Base-by-base conservation (phyloP, 2,113 vertebrate species). In the Dascyllus trimaculatus region DNA sequence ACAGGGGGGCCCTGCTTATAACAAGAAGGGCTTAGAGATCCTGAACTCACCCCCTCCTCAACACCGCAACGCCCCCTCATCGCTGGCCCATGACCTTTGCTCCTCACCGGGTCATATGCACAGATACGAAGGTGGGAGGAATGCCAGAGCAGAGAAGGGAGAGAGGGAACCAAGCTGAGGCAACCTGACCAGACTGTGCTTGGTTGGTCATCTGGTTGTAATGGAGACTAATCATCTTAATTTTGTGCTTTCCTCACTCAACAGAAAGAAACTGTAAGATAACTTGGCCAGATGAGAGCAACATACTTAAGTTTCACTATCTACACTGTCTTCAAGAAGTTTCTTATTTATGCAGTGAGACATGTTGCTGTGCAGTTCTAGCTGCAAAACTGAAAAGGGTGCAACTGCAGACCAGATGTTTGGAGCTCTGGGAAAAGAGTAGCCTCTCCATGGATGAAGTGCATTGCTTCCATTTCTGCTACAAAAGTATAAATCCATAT, bases 1-100 rank as follows among this genome's bases (percentile, higher is more conserved):
- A 88, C 56, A 38, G 75, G 75, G 88, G 80, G 81, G 84, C 6
- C 26, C 60, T 71, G 71, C 89, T 88, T 79, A 87, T 83, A 88
- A 92, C 87, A 91, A 91, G 87, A 90, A 84, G 85, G 60, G 84
- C 85, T 92, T 80, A 89, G 76, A 91, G 82, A 79, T 75, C 62
- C 77, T 75, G 58, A 54, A 60, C 61, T 40, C 60, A 32, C 21
- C 63, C 53, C n/a, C 52, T 68, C 71, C 67, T 40, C 57, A 66
- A 83, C 61, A 57, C 46, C 76, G 64, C 4, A 45, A 80, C 40
- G 26, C 77, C 85, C 81, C 81, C 90, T 85, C 81, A 62, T 74
- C 21, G 82, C 87, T 85, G 86, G 79, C 76, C 87, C 84, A 58
- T 71, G 84, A 92, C 82, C 90, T 63, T 54, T 89, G 68, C 64